These are phyloP conservation scores for Sciurus carolinensis DNA, from an alignment of 2,797 vertebrate species.

Conservation along the genomic window DNA sequence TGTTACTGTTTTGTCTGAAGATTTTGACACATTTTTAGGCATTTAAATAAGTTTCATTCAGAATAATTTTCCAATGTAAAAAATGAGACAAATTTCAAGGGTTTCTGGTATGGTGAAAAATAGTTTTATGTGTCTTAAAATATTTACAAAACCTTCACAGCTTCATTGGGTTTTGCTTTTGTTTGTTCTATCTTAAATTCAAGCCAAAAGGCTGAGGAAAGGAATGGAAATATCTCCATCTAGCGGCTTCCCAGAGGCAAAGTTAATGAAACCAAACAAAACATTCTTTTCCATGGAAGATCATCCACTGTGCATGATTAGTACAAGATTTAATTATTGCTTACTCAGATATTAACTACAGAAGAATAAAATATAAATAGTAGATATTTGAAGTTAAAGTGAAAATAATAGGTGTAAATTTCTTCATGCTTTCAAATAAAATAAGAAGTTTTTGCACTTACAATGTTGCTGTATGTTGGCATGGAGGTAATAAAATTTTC, in stretches of 20 bases:
- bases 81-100: not conserved
- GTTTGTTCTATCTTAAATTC: not conserved
- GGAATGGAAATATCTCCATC: constrained; percentile 79
- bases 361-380: constrained; percentile 36
- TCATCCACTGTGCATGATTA: not conserved
- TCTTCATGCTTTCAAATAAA: not conserved
- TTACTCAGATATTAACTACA: constrained; percentile 29
- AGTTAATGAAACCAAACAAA: constrained; percentile 51
- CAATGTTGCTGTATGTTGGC: not conserved
- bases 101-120: constrained; percentile 66
- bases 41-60: constrained; percentile 57
- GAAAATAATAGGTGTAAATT: constrained; percentile 18
- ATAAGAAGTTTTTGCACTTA: not conserved
- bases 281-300: not conserved
- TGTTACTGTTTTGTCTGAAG: constrained; percentile 6
- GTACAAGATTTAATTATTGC: not conserved
- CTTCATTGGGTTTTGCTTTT: constrained; percentile 59
- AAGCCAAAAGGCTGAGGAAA: not conserved
- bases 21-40: constrained; percentile 2
- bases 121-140: constrained; percentile 12
- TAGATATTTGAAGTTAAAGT: constrained; percentile 26
- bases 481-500: not conserved
- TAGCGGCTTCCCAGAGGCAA: constrained; percentile 78
- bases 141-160: not conserved
- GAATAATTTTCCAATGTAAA: constrained; percentile 28